A percentile compares a stretch with the other conserved stretches of the same genome.
phyloP scores from a whole-genome alignment of 1,140 invertebrate species.

The Homarus americanus region DNA sequence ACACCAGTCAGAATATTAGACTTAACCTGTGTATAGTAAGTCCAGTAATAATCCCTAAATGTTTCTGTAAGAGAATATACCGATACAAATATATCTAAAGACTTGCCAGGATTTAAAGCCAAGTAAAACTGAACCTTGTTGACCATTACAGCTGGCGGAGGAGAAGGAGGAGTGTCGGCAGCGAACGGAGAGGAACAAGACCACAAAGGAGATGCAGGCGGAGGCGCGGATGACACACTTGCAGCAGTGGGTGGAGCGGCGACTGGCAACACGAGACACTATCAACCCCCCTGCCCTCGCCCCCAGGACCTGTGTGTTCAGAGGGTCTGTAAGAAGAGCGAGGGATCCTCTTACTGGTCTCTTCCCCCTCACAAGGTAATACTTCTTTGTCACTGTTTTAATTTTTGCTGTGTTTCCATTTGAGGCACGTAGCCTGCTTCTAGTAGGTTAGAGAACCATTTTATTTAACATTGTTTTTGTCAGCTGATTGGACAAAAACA shows the following conservation, averaged over 20 bases:
- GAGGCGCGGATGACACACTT: constrained; percentile 84
- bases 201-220: constrained; percentile 83
- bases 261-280: constrained; percentile 54
- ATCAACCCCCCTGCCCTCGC: constrained; percentile 14
- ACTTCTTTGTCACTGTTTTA: neutral
- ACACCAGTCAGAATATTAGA: too few species aligned
- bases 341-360: constrained; percentile 58
- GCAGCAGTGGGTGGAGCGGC: constrained; percentile 83
- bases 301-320: constrained; percentile 46
- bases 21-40: too few species aligned
- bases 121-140: neutral
- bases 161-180: constrained; percentile 74
- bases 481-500: neutral
- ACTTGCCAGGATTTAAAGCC: neutral
- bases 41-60: too few species aligned
- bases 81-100: too few species aligned
- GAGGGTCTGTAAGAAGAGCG: constrained; percentile 47
- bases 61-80: too few species aligned
- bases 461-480: neutral
- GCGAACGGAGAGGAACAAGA: constrained; percentile 79
- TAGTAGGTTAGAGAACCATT: neutral
- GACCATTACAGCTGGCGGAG: constrained; percentile 42
- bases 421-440: neutral
- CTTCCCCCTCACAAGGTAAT: constrained; percentile 63
- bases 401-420: neutral